phyloP scores from a whole-genome alignment of 2,113 vertebrate genomes.

The Taxidea taxus region DNA sequence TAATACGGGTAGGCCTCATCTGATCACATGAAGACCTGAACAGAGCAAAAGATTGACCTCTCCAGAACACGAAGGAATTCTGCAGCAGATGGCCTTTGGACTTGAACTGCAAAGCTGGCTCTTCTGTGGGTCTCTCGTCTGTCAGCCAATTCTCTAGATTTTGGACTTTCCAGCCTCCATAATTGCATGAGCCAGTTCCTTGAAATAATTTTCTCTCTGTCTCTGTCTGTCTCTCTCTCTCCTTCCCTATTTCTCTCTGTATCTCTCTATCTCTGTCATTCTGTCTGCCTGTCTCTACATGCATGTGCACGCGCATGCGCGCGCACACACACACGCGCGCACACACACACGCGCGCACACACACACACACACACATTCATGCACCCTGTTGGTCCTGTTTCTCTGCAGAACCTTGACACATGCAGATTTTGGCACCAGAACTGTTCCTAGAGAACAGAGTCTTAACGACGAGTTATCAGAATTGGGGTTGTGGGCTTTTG shows the following conservation, averaged over 20 bases:
- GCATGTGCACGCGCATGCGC: too few relatives aligned
- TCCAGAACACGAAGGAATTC: not conserved
- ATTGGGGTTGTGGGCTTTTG: not conserved
- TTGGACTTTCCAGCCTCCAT: not conserved
- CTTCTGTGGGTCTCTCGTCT: not conserved
- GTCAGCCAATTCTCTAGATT: not conserved
- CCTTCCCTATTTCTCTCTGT: not conserved
- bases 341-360: too few relatives aligned
- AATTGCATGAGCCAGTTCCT: not conserved
- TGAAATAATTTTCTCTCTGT: not conserved
- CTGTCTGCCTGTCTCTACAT: not conserved
- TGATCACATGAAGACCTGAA: not conserved
- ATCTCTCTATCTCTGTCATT: not conserved
- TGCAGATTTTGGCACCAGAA: not conserved
- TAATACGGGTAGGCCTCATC: not conserved
- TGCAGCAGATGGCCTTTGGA: not conserved
- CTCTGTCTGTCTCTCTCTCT: not conserved
- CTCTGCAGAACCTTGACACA: not conserved
- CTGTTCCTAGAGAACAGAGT: not conserved
- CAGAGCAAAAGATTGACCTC: not conserved
- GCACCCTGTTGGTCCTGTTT: not conserved
- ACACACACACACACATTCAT: not conserved
- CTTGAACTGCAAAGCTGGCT: not conserved
- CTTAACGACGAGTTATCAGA: not conserved
- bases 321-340: accelerated